A percentile compares a stretch with the other conserved stretches of the same genome.
Conservation (phyloP, 2,888 invertebrate genomes). For the Xylocampa areola region DNA sequence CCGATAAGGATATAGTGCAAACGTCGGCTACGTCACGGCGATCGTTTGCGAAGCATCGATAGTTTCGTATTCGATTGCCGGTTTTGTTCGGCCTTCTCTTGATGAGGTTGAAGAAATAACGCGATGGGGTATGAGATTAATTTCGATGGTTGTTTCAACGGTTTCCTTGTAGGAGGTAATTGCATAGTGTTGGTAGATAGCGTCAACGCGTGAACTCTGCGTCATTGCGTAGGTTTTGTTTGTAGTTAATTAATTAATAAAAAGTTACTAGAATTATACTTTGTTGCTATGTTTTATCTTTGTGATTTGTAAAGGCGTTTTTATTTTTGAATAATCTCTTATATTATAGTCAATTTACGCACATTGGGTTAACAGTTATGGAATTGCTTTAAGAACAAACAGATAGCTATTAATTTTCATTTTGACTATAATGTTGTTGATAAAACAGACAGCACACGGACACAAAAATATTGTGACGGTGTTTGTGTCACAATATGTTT, state of each 20-base stretch:
- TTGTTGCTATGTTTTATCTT: constrained; percentile 30
- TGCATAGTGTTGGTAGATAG: constrained; percentile 36
- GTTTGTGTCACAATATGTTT: too few species aligned
- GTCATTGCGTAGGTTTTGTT: constrained; percentile 58
- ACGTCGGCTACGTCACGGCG: constrained; percentile 25
- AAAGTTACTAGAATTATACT: constrained; percentile 18
- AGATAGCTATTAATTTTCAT: too few species aligned
- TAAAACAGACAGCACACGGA: too few species aligned
- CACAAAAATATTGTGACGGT: too few species aligned
- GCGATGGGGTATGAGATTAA: constrained; percentile 36
- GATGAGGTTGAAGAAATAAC: constrained; percentile 34
- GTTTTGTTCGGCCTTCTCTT: constrained; percentile 13
- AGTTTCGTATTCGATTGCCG: constrained; percentile 25
- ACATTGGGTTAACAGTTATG: neutral
- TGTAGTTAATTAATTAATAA: constrained; percentile 47
- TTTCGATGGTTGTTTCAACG: constrained; percentile 19
- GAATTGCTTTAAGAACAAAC: neutral
- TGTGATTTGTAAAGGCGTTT: neutral
- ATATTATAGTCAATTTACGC: neutral
- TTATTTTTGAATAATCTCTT: neutral
- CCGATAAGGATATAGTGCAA: constrained; percentile 46
- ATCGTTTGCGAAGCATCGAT: constrained; percentile 12
- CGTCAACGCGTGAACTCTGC: constrained; percentile 34
- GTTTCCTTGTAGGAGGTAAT: constrained; percentile 29
- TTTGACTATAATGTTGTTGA: too few species aligned